These are phyloP conservation scores for Chlorodrepanis virens DNA, from an alignment of 2,113 vertebrate genomes.

Conservation along the genomic window DNA sequence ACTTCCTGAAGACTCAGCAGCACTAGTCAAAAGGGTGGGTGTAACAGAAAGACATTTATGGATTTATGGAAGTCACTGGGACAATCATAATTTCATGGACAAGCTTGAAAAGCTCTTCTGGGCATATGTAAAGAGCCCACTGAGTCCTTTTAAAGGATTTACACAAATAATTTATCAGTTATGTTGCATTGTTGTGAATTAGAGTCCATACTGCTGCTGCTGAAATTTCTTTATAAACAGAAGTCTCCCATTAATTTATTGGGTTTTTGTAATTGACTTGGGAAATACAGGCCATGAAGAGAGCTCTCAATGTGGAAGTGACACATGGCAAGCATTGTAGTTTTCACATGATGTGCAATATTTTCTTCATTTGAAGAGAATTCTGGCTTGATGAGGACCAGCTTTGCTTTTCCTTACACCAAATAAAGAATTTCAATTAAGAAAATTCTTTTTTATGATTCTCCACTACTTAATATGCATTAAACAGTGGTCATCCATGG, in stretches of 20 bases:
- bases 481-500: not conserved
- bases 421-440: not conserved
- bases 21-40: not conserved
- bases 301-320: not conserved
- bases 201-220: not conserved
- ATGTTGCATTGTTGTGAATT: constrained; percentile 25
- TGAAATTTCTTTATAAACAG: not conserved
- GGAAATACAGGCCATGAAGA: not conserved
- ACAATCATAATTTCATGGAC: constrained; percentile 43
- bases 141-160: constrained; percentile 64
- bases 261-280: not conserved
- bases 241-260: constrained; percentile 25
- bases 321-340: not conserved
- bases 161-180: constrained; percentile 39
- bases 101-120: constrained; percentile 49
- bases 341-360: not conserved
- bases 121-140: not conserved
- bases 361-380: not conserved
- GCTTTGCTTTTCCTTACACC: not conserved
- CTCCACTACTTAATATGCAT: not conserved
- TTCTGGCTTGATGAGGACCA: not conserved
- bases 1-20: constrained; percentile 40
- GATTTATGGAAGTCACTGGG: constrained; percentile 35
- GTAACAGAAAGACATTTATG: constrained; percentile 45
- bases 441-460: not conserved